Percentiles rank a stretch among this genome's conserved stretches.
These are phyloP conservation scores for Empis stercorea DNA, from an alignment of 2,888 invertebrate species.

Conservation along the genomic window DNA sequence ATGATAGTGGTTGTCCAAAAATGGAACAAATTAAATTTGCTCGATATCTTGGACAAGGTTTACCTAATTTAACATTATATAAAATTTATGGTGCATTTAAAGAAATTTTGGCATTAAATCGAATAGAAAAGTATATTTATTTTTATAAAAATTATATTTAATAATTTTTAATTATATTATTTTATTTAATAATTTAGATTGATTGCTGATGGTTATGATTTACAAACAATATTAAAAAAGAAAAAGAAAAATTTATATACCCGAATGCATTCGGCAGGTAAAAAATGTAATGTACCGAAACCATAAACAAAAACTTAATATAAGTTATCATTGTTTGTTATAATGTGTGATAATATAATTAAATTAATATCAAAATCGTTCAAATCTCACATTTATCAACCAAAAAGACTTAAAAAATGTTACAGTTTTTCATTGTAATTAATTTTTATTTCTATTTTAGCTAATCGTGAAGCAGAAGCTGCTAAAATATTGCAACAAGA, in stretches of 20 bases:
- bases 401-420: neutral
- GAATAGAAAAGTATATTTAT: slow-evolving; percentile 25
- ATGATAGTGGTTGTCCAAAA: slow-evolving; percentile 36
- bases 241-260: slow-evolving; percentile 33
- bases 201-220: slow-evolving; percentile 28
- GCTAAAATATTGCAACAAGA: neutral
- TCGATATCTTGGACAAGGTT: slow-evolving; percentile 36
- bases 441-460: neutral
- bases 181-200: too few species aligned
- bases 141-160: neutral
- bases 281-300: neutral
- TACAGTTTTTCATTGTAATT: too few species aligned
- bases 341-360: too few species aligned
- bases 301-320: too few species aligned
- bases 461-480: neutral
- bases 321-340: too few species aligned
- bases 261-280: slow-evolving; percentile 32
- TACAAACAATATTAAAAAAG: slow-evolving; percentile 31
- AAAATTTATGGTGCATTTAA: slow-evolving; percentile 35
- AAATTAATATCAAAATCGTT: neutral
- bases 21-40: slow-evolving; percentile 36
- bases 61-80: slow-evolving; percentile 35
- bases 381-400: slow-evolving; percentile 1
- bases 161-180: slow-evolving; percentile 5
- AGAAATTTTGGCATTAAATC: slow-evolving; percentile 29